Conservation (phyloP, 2,113 vertebrate genomes). For the Dipodomys ordii region DNA sequence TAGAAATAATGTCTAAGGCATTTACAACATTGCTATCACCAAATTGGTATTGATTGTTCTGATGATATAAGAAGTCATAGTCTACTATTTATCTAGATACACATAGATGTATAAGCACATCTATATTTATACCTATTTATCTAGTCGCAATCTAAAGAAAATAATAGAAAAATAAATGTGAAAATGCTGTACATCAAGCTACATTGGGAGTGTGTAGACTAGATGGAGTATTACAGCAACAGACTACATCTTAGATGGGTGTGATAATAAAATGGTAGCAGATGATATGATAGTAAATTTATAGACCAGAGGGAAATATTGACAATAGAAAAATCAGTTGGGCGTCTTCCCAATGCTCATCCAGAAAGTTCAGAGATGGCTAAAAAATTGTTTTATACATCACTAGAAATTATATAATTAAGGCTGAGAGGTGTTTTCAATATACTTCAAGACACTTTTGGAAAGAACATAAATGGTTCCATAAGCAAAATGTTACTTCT, state of each 20-base stretch:
- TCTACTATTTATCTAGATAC: not conserved
- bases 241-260: not conserved
- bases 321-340: not conserved
- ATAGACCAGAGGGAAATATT: not conserved
- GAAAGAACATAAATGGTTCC: not conserved
- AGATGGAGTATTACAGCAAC: not conserved
- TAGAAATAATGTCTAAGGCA: not conserved
- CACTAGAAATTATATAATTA: not conserved
- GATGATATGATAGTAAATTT: not conserved
- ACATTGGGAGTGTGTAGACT: not conserved
- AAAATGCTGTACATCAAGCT: not conserved
- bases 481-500: slow-evolving; percentile 1
- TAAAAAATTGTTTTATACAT: not conserved
- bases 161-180: not conserved
- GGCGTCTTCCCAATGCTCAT: not conserved
- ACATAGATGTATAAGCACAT: no score
- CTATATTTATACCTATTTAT: no score
- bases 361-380: not conserved
- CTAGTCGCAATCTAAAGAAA: not conserved
- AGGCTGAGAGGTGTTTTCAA: not conserved
- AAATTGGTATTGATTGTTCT: not conserved
- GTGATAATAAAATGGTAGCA: not conserved
- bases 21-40: not conserved
- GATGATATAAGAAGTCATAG: not conserved
- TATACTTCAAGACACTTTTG: not conserved